These are phyloP conservation scores for Falco peregrinus DNA, from an alignment of 2,797 vertebrate species.

Conservation along the genomic window DNA sequence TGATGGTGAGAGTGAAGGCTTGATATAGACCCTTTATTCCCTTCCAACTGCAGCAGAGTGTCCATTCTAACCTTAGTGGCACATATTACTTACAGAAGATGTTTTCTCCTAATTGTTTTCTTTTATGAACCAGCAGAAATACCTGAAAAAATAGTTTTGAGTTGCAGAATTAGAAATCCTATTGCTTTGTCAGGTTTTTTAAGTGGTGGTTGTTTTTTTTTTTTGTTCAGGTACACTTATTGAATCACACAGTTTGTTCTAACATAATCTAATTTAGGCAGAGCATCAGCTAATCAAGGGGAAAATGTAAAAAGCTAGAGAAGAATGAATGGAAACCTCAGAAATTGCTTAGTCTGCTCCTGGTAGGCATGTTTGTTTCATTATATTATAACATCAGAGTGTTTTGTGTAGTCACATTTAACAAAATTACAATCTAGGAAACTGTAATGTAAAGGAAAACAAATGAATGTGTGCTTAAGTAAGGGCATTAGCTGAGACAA, in stretches of 20 bases:
- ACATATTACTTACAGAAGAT: neutral
- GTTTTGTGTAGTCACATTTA: neutral
- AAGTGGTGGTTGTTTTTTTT: no score
- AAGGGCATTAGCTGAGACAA: neutral
- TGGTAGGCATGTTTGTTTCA: neutral
- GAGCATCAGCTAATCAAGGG: neutral
- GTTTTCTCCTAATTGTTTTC: neutral
- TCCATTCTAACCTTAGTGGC: neutral
- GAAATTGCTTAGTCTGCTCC: neutral
- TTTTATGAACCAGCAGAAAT: neutral
- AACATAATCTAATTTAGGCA: neutral
- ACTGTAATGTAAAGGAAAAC: neutral
- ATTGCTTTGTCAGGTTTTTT: neutral
- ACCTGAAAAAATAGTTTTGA: neutral
- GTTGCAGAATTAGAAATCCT: neutral
- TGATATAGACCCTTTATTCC: neutral
- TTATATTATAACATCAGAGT: neutral
- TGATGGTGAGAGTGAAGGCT: neutral
- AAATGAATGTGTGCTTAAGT: neutral
- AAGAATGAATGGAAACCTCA: neutral
- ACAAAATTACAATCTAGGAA: neutral
- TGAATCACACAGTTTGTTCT: neutral
- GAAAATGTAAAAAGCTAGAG: neutral
- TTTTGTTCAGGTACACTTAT: neutral
- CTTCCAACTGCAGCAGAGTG: neutral